These are phyloP conservation scores for Caradrina clavipalpis DNA, from an alignment of 2,888 invertebrate genomes.

Conservation along the genomic window DNA sequence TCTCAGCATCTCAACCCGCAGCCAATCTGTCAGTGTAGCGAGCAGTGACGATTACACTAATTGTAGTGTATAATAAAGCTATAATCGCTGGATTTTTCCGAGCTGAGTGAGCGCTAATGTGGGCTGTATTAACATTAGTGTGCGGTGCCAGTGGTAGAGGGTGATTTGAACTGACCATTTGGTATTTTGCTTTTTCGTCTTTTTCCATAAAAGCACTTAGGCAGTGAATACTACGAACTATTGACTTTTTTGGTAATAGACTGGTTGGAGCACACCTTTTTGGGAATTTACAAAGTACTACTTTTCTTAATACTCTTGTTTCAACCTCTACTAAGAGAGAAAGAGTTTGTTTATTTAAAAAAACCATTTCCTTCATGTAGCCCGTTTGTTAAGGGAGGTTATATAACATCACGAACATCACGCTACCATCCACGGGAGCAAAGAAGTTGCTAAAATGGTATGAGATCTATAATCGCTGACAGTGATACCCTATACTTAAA, in stretches of 20 bases:
- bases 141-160: slow-evolving; percentile 35
- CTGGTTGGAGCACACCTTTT: no score
- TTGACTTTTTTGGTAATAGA: no score
- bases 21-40: slow-evolving; percentile 62
- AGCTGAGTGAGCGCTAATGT: slow-evolving; percentile 80
- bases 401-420: no score
- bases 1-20: slow-evolving; percentile 12
- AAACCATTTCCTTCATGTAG: no score
- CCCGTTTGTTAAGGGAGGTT: no score
- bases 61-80: slow-evolving; percentile 85
- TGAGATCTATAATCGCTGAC: slow-evolving; percentile 11
- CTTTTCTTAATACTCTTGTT: no score
- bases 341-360: no score
- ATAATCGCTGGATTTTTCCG: slow-evolving; percentile 81
- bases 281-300: no score
- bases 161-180: neutral
- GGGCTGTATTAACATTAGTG: slow-evolving; percentile 73
- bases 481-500: slow-evolving; percentile 6
- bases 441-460: no score
- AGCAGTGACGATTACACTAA: slow-evolving; percentile 73
- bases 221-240: neutral
- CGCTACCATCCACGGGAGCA: no score
- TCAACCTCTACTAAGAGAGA: no score
- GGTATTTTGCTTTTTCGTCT: neutral
- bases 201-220: neutral